phyloP scores from a whole-genome alignment of 2,888 invertebrate species.

The Tenthredo scrophulariae region DNA sequence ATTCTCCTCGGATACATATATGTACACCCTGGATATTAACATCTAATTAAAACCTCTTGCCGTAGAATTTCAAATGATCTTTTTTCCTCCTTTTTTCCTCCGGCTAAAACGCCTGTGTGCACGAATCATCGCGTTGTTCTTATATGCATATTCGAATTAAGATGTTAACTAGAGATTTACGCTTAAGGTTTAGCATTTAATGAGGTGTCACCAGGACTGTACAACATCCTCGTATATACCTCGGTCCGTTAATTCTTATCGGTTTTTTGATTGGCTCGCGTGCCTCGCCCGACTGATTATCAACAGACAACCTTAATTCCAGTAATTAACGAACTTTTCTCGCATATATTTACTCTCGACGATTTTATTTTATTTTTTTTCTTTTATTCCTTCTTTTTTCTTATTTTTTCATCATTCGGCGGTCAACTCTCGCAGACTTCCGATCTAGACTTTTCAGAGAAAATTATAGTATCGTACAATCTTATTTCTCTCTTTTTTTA shows the following conservation, averaged over 20 bases:
- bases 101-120: background rate
- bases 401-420: background rate
- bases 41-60: background rate
- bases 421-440: background rate
- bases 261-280: slow-evolving; percentile 69
- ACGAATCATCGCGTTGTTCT: slow-evolving; percentile 31
- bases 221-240: slow-evolving; percentile 2
- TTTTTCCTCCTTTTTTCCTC: background rate
- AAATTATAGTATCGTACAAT: background rate
- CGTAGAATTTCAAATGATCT: background rate
- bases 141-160: background rate
- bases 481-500: background rate
- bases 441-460: background rate
- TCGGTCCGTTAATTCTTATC: slow-evolving; percentile 68
- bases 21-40: background rate
- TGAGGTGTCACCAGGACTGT: slow-evolving; percentile 61
- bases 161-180: slow-evolving; percentile 63
- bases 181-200: slow-evolving; percentile 62
- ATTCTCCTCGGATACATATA: background rate
- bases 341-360: slow-evolving; percentile 44
- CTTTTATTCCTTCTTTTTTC: slow-evolving; percentile 12
- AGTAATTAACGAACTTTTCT: slow-evolving; percentile 53
- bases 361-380: background rate
- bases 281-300: slow-evolving; percentile 66
- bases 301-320: slow-evolving; percentile 65